A percentile compares a stretch with the other conserved stretches of the same genome.
phyloP scores from a whole-genome alignment of 2,888 invertebrate genomes.

The Tenthredo notha region DNA sequence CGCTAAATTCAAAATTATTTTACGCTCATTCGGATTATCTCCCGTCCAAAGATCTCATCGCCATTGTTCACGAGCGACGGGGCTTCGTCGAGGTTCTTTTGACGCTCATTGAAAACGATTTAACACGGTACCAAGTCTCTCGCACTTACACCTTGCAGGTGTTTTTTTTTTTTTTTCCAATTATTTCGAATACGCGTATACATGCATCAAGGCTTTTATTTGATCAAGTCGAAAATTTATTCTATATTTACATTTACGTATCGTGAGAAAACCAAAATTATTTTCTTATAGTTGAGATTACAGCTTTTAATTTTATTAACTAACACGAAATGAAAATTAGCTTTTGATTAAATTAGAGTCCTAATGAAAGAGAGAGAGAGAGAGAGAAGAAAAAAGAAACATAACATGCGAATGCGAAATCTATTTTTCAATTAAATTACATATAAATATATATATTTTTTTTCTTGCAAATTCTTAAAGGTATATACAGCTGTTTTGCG shows the following conservation, averaged over 20 bases:
- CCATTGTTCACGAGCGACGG: conserved; percentile 43
- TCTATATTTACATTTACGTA: not conserved
- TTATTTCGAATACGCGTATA: not conserved
- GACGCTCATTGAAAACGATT: conserved; percentile 34
- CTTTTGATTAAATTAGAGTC: not conserved
- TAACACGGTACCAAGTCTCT: not conserved
- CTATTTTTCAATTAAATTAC: not conserved
- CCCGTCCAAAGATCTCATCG: conserved; percentile 15
- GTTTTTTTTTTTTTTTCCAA: too few relatives aligned
- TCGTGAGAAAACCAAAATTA: not conserved
- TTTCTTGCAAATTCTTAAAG: not conserved
- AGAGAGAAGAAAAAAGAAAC: not conserved
- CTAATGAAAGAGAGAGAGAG: not conserved
- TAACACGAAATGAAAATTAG: not conserved
- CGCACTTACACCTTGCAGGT: conserved; percentile 6
- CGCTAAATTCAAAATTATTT: conserved; percentile 1
- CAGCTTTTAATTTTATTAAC: not conserved
- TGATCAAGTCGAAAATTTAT: conserved; percentile 3
- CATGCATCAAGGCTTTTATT: not conserved
- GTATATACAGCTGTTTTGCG: not conserved
- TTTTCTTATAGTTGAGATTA: not conserved
- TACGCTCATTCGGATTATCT: not conserved
- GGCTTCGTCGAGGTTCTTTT: conserved; percentile 16
- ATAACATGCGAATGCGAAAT: not conserved
- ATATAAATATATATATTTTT: too few relatives aligned